Evolutionary conservation across 2,113 vertebrate species (phyloP).

Genomic region (Rhagologus leucostigma): DNA sequence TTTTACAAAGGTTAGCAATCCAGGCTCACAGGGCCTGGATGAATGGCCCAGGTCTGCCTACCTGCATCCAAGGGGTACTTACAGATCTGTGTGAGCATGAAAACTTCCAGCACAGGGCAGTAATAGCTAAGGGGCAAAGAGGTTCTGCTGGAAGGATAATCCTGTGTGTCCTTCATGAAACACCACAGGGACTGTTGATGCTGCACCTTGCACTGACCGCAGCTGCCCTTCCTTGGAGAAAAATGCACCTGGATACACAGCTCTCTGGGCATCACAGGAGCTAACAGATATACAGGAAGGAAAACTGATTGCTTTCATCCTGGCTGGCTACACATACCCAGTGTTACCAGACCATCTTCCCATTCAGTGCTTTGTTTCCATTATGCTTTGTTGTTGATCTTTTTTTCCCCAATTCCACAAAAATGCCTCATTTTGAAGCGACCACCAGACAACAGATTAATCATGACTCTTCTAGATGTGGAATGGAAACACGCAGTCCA

Average conservation of each 20-base stretch:
- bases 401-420: neutral
- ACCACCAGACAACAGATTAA: neutral
- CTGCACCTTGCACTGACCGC: neutral
- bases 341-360: neutral
- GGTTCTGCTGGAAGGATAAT: neutral
- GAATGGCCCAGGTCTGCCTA: neutral
- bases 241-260: neutral
- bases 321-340: neutral
- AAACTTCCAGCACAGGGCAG: neutral
- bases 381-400: neutral
- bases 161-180: neutral
- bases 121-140: neutral
- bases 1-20: neutral
- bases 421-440: rapidly evolving
- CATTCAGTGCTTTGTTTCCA: neutral
- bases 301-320: neutral
- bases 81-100: neutral
- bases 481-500: neutral
- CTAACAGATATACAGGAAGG: neutral
- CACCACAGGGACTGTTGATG: neutral
- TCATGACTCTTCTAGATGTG: neutral
- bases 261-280: neutral
- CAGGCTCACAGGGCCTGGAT: neutral
- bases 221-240: neutral
- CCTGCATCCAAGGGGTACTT: neutral